Base-by-base conservation (phyloP, 2,888 invertebrate genomes). In the Drosophila testacea region DNA sequence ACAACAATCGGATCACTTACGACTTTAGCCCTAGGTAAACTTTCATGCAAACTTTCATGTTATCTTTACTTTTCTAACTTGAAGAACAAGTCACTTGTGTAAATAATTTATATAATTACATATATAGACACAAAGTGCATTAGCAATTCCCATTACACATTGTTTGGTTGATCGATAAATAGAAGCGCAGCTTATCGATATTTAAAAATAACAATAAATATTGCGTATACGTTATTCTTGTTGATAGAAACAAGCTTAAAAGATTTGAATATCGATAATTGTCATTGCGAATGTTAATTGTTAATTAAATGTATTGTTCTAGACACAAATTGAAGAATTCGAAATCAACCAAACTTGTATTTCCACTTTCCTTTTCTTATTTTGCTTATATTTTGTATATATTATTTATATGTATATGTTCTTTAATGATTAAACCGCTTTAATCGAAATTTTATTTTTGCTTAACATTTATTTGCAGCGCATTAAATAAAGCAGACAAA, bases 381-480 rank as follows among this genome's bases (percentile, higher is more conserved):
- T n/a, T 32, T 4, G 28, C 5, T 22, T 16, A 11, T 4, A 22
- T 36, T 36, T 13, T 41, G 28, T 47, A 46, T n/a, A 9, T 30
- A 41, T 38, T 34, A 22, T 44, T 34, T 55, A 32, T 32, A 32
- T 16, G 16, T 16, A 32, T n/a, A 42, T 42, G 41, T 44, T 13
- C 2, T 42, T 4, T 44, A 44, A 55, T 34, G 27, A n/a, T 38
- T n/a, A 52, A 51, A 36, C 27, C 22, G 44, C 34, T 55, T 54
- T 69, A 79, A 75, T 76, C 55, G 36, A 62, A 34, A 34, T 10
- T 41, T 47, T 47, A 38, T 36, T 50, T 64, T 41, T 56, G 27
- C 32, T 32, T 42, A 39, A 44, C n/a, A 38, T 46, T 59, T 64
- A 50, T 42, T 88, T 81, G 76, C 89, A 82, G 82, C 67, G 69